These are phyloP conservation scores for Cebus imitator DNA, from an alignment of 2,113 vertebrate species.

Conservation along the genomic window DNA sequence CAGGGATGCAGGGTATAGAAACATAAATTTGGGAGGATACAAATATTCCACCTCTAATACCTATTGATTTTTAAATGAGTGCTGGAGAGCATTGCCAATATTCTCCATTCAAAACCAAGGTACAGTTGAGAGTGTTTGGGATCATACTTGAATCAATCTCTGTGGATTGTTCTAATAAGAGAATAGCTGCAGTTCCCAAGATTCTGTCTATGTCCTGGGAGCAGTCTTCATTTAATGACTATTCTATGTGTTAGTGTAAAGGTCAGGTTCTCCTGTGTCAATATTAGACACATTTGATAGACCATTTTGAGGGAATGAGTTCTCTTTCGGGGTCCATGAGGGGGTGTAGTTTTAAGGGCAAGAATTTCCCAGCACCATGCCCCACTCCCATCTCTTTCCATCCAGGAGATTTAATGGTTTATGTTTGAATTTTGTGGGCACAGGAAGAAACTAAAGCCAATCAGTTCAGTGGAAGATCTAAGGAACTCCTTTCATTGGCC, in stretches of 20 bases:
- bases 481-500: too few relatives aligned
- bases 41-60: background rate
- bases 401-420: too few relatives aligned
- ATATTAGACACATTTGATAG: background rate
- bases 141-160: background rate
- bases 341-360: too few relatives aligned
- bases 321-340: too few relatives aligned
- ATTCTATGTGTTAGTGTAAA: background rate
- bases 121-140: rapidly evolving
- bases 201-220: background rate
- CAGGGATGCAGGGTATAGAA: rapidly evolving
- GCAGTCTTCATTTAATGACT: background rate
- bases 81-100: background rate
- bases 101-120: background rate
- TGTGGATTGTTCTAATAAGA: background rate
- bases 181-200: background rate
- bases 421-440: too few relatives aligned
- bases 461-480: too few relatives aligned
- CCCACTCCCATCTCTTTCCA: too few relatives aligned
- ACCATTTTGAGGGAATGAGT: background rate
- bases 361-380: too few relatives aligned
- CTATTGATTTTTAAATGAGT: background rate
- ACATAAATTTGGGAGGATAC: background rate
- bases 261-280: background rate
- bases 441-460: too few relatives aligned